Percentiles rank a stretch among this genome's conserved stretches.
Conservation (phyloP, 1,140 invertebrate species). For the Schmidtea mediterranea region DNA sequence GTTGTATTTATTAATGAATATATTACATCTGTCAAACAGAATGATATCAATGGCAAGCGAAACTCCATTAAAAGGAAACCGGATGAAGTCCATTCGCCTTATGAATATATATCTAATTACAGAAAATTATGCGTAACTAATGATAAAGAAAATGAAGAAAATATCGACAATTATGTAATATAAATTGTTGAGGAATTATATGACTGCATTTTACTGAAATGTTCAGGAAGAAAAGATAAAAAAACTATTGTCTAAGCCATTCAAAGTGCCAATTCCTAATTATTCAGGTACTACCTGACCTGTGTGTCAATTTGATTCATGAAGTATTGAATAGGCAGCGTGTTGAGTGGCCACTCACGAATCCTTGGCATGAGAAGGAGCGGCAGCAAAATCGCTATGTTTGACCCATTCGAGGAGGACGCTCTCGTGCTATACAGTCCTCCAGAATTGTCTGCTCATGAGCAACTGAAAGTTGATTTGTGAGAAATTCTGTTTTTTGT, state of each 20-base stretch:
- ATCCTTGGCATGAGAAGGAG: conserved; percentile 43
- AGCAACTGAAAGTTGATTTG: conserved; percentile 54
- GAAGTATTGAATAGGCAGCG: too few relatives aligned
- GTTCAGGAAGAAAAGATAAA: conserved; percentile 47
- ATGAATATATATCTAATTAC: conserved; percentile 6
- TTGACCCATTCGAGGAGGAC: conserved; percentile 73
- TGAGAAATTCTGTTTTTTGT: too few relatives aligned
- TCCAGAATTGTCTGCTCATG: conserved; percentile 48
- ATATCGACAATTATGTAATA: background rate
- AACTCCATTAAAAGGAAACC: background rate
- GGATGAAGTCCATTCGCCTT: background rate
- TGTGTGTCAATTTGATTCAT: conserved; percentile 22
- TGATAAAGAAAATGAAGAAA: background rate
- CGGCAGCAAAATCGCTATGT: conserved; percentile 43
- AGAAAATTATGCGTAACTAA: background rate
- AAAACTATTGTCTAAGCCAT: conserved; percentile 56
- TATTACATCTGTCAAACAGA: background rate
- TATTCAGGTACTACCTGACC: conserved; percentile 34
- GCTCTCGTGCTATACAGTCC: conserved; percentile 68
- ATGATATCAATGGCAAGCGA: too few relatives aligned
- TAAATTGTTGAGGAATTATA: too few relatives aligned
- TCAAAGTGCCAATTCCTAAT: conserved; percentile 72
- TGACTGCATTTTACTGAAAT: too few relatives aligned
- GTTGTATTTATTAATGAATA: conserved; percentile 6
- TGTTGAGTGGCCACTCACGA: conserved; percentile 17